Evolutionary conservation across 2,113 vertebrate genomes (phyloP), one percentile per base, ranked within the genome.

Genomic region (Colossoma macropomum): DNA sequence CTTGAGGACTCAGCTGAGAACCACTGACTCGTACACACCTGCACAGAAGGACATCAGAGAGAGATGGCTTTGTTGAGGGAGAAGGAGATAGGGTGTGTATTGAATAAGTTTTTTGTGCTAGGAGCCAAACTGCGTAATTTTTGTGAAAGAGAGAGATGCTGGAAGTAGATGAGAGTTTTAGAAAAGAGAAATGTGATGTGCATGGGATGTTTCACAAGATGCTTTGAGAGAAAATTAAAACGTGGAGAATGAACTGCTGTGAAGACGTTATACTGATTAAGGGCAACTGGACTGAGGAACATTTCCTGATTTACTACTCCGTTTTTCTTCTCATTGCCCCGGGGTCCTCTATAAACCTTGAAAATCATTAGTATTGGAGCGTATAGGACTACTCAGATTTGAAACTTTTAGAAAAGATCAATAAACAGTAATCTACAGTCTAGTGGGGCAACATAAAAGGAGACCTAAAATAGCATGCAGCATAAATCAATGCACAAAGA

Each of bases 221-320:
- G 52, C 1, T 68, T 32, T 17, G 0, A 4, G 66, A 7, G 32
- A 38, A 45, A 32, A 13, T n/a, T 19, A 45, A 38, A 23, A 69
- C 11, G 21, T 8, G 19, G 30, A 45, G 68, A 4, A 71, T 71
- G 34, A 71, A 71, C 34, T 52, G 65, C 50, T 34, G 68, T 23
- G 19, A 79, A 79, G 50, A 59, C 23, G 4, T 21, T 59, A 50
- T 12, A 80, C 65, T 70, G 77, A 79, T 69, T 27, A 80, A 60
- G 34, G 28, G 23, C n/a, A 28, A 2, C 30, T 38, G 10, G 50
- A 21, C n/a, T 56, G 30, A 48, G 23, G 30, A 56, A 21, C 30
- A 56, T 21, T n/a, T 38, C 50, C 32, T 75, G 28, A 65, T 74
- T 81, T 73, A 75, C 74, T 59, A 48, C 68, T 75, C 8, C 5